Base-by-base conservation (phyloP, 2,797 vertebrate genomes). In the Enteromius afrohamiltoni region DNA sequence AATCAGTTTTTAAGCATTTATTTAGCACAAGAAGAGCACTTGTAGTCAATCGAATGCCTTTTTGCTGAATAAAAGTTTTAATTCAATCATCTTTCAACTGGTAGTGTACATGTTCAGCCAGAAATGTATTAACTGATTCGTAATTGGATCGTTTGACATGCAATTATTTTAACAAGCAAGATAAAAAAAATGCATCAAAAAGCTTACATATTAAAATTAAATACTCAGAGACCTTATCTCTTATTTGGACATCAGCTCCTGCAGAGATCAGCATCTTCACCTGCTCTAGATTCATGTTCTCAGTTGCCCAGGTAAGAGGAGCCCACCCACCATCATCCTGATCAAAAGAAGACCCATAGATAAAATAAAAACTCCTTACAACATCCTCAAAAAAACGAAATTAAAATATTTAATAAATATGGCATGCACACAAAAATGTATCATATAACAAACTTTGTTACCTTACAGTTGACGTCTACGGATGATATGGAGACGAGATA, bases 251-350 rank as follows among this genome's bases (percentile, higher is more conserved):
- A 85, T 99, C 97, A 0, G 97, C 97, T 6, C 97, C 97, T 88
- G 91, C 96, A 31, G 95, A 92, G 55, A 98, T 93, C 89, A 99
- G 93, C 90, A 99, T 93, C 88, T 95, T 95, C 85, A 98, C 97
- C 79, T 98, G 93, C 53, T 98, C 96, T 26, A 95, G 95, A 6
- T 97, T 96, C 82, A 98, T 98, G 91, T 98, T 96, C 85, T 99
- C 98, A 0, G 97, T 98, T 75, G 98, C 97, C 98, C 98, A 99
- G 68, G 98, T 99, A 93, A 99, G 95, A 0, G 98, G 96, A 0
- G 98, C 99, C 98, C 98, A 99, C 6, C 98, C 97, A 0, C 98
- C 98, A 0, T 97, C 96, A 0, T 99, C 97, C 97, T 98, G 88
- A 68, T 9, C 60, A 71, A 1, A 62, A 79, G 40, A 26, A 17